Conservation (phyloP, 2,113 vertebrate species). For the Herpailurus yagouaroundi region DNA sequence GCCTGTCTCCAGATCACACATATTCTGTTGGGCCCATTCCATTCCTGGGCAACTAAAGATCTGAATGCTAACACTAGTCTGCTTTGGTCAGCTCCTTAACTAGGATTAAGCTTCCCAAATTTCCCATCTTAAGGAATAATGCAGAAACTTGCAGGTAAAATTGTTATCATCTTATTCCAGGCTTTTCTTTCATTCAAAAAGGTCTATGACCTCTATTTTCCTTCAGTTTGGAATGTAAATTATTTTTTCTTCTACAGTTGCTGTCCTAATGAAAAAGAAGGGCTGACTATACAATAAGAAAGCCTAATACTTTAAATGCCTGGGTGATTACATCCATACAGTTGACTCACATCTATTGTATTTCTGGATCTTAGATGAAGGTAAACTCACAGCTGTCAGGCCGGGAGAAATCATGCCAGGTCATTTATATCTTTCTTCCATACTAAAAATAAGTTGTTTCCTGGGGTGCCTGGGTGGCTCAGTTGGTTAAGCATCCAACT, state of each 20-base stretch:
- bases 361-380: constrained; percentile 46
- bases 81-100: background rate
- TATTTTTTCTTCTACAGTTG: background rate
- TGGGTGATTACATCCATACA: background rate
- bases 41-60: background rate
- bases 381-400: constrained; percentile 9
- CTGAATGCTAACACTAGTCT: background rate
- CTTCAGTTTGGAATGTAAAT: background rate
- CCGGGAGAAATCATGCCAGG: constrained; percentile 18
- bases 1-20: background rate
- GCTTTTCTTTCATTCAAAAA: background rate
- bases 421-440: constrained; percentile 31
- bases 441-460: background rate
- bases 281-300: background rate
- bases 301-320: constrained; percentile 16
- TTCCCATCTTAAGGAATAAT: background rate
- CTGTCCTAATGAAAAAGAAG: background rate
- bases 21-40: background rate
- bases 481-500: no score
- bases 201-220: background rate
- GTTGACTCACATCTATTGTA: constrained; percentile 21
- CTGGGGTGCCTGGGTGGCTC: no score
- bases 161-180: background rate
- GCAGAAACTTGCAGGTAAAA: constrained; percentile 15
- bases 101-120: background rate